Base-by-base conservation (phyloP, 2,113 vertebrate genomes). In the Hassar affinis region DNA sequence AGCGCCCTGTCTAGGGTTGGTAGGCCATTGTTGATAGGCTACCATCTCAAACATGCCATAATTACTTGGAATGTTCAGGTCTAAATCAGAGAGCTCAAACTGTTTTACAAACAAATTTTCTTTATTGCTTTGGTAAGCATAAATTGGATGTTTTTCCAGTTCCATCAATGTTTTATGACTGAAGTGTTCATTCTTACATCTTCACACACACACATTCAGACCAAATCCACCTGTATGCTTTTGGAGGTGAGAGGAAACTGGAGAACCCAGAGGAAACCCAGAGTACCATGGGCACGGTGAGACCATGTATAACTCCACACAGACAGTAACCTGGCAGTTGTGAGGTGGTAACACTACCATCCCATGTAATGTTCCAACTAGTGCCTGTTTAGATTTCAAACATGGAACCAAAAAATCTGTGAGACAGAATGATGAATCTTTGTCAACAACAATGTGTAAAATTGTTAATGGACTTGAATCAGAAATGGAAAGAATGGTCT, bases 21-120 rank as follows among this genome's bases (percentile, higher is more conserved):
- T 74, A 54, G 47, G 82, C 86, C 76, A 72, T 85, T 11, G 84
- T 88, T 68, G 59, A 81, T 87, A 59, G 84, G 71, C 69, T 81
- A 82, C 86, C 79, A 79, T 59, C 25, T n/a, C 56, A 59, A 59
- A 59, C 56, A 54, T 80, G 81, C 69, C 84, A 42, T 64, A 84
- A 62, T 91, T 86, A 85, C 78, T 45, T 86, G 81, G 57, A 88
- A 79, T 87, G 78, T 79, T 12, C 72, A 54, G 6, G 80, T 52
- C 71, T 88, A 83, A 86, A 88, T 82, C 80, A 0, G 30, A 62
- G 17, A 42, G 54, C 79, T 83, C 1, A 25, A 85, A 78, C 64
- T 54, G n/a, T 74, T 86, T 85, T 80, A 83, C 84, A 59, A n/a
- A n/a, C n/a, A n/a, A n/a, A n/a, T n/a, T 64, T 62, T 77, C 76